Base-by-base conservation (phyloP, 2,113 vertebrate species). In the Peucedramus taeniatus region DNA sequence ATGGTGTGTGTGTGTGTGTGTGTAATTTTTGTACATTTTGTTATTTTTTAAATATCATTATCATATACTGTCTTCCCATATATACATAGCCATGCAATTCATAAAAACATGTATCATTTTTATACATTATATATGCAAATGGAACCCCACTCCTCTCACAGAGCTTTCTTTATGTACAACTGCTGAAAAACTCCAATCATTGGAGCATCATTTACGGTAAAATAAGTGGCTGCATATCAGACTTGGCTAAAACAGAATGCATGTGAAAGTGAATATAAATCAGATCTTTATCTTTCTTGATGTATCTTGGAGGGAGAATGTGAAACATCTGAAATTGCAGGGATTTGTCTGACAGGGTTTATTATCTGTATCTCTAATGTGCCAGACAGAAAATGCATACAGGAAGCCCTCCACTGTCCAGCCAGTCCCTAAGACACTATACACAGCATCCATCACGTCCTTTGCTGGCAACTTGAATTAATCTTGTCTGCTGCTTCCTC, bases 401-500 rank as follows among this genome's bases (percentile, higher is more conserved):
- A 42, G 37, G n/a, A 87, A 88, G 12, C n/a, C 79, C 27, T 83
- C 28, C 40, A 49, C 49, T 42, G 13, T 40, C 57, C 78, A 85
- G 49, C 15, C 15, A 26, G 37, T 49, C 75, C 35, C 82, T 75
- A 26, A 51, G 42, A 94, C 71, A 24, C 24, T 14, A 5, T 11
- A 17, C 1, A 1, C 11, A 4, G 11, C 57, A 49, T 60, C 44
- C 57, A 15, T 40, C 28, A 3, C 5, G 10, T 35, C 53, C 71
- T 92, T 87, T 83, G 45, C 51, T 83, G 71, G 88, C 85, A 90
- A 30, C 21, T 85, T 69, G 66, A 83, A 90, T 88, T 90, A 64
- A 83, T 72, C 15, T 76, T 49, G 2, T 49, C 28, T 86, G 37
- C 26, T 69, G 23, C 45, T 79, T 80, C 44, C 59, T 97, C 85